phyloP scores from a whole-genome alignment of 2,888 invertebrate genomes.

The Leucoma salicis region DNA sequence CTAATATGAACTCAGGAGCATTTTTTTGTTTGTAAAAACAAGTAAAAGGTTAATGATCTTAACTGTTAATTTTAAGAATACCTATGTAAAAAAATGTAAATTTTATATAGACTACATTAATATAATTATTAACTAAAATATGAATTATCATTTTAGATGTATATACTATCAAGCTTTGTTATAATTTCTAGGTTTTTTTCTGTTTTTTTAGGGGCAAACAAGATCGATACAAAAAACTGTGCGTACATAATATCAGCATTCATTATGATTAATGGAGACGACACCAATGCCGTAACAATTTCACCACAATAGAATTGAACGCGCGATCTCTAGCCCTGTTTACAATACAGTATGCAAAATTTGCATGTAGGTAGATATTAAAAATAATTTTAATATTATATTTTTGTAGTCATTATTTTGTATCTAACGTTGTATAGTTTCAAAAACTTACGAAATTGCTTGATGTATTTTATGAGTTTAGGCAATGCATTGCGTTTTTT shows the following conservation, averaged over 20 bases:
- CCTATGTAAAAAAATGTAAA: no score
- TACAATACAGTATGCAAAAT: constrained; percentile 6
- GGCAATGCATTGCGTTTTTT: background rate
- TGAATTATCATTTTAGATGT: no score
- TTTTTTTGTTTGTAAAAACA: no score
- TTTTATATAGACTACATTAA: no score
- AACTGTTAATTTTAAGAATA: no score
- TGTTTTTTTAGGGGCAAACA: no score
- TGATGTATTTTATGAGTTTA: background rate
- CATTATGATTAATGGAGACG: constrained; percentile 13
- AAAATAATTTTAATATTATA: background rate
- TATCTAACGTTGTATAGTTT: background rate
- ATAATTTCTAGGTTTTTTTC: no score
- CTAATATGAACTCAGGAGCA: no score
- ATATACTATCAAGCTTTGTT: no score
- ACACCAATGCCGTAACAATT: constrained; percentile 16
- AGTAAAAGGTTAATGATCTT: no score
- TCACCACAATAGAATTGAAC: constrained; percentile 14
- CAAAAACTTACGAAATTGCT: background rate
- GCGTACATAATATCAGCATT: constrained; percentile 8
- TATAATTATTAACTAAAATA: no score
- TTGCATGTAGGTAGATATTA: background rate
- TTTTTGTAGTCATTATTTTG: background rate
- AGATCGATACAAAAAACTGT: constrained; percentile 2
- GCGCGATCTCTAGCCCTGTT: constrained; percentile 7